Evolutionary conservation across 1,140 invertebrate species (phyloP).

Genomic region (Saccostrea cuccullata): DNA sequence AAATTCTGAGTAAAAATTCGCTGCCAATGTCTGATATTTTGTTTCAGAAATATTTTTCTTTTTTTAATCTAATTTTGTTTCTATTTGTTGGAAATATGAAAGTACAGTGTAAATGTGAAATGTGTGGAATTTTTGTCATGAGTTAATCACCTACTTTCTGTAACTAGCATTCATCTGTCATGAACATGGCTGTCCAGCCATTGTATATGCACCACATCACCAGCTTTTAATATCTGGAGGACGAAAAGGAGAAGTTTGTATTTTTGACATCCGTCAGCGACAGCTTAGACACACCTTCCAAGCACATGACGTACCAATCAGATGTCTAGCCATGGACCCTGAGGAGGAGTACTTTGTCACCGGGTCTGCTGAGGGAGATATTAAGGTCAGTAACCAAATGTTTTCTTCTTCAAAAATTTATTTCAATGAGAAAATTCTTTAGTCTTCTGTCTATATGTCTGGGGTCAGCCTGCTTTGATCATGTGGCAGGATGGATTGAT

Average conservation of each 20-base stretch:
- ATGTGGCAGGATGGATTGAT: too few species aligned
- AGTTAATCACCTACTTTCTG: neutral
- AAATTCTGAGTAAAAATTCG: too few species aligned
- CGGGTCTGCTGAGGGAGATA: constrained; percentile 95
- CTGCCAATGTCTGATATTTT: too few species aligned
- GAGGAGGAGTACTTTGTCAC: constrained; percentile 98
- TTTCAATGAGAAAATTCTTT: neutral
- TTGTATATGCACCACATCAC: constrained; percentile 95
- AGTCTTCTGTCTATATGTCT: too few species aligned
- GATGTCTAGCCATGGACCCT: constrained; percentile 95
- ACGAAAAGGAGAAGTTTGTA: constrained; percentile 95
- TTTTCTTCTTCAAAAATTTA: neutral
- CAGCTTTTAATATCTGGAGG: constrained; percentile 93
- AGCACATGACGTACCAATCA: constrained; percentile 87
- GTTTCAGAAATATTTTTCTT: too few species aligned
- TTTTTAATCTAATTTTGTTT: too few species aligned
- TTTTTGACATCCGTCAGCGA: constrained; percentile 93
- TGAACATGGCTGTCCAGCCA: constrained; percentile 90
- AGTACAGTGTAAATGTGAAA: too few species aligned
- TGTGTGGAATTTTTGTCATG: neutral
- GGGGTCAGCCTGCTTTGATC: too few species aligned
- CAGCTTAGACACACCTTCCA: constrained; percentile 92
- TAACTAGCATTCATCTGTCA: constrained; percentile 91
- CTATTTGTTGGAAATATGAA: too few species aligned
- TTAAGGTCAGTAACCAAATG: constrained; percentile 86